These are phyloP conservation scores for Oxygymnocypris stewartii DNA, from an alignment of 2,113 vertebrate species.

Conservation along the genomic window DNA sequence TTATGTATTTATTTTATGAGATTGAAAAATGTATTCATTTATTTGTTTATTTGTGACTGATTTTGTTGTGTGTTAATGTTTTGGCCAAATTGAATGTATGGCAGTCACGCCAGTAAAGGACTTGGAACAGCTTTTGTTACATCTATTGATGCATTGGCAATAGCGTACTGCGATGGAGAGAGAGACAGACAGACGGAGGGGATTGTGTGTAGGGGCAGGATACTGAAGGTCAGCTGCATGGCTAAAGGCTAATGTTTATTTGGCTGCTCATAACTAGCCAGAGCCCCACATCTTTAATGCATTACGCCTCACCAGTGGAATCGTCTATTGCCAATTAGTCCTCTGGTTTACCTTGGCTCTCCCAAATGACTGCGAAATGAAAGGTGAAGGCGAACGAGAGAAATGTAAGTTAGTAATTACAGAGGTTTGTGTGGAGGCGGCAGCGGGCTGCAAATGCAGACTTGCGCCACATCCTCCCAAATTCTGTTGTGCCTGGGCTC, in stretches of 20 bases:
- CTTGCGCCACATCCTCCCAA: constrained; percentile 56
- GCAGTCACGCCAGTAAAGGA: too few relatives aligned
- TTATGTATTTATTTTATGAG: too few relatives aligned
- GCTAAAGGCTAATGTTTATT: constrained; percentile 54
- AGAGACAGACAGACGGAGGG: background rate
- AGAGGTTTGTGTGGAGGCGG: constrained; percentile 51
- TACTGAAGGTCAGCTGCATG: constrained; percentile 21
- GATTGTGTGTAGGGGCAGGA: background rate
- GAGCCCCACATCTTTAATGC: constrained; percentile 54
- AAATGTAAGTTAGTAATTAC: constrained; percentile 59
- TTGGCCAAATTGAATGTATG: background rate
- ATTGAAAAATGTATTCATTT: too few relatives aligned
- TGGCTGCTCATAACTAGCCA: constrained; percentile 36
- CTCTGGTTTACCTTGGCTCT: constrained; percentile 58
- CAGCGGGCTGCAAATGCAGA: constrained; percentile 27
- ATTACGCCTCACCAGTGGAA: constrained; percentile 47
- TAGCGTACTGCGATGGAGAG: background rate
- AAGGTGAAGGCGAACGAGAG: constrained; percentile 57
- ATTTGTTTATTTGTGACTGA: background rate
- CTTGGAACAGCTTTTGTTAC: background rate
- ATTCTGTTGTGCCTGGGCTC: constrained; percentile 56
- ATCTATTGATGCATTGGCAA: background rate
- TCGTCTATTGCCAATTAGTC: constrained; percentile 57
- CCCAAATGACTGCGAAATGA: constrained; percentile 52
- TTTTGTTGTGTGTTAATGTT: background rate